Evolutionary conservation across 2,113 vertebrate genomes (phyloP), one percentile per base, ranked within the genome.

Genomic region (Alectura lathami): DNA sequence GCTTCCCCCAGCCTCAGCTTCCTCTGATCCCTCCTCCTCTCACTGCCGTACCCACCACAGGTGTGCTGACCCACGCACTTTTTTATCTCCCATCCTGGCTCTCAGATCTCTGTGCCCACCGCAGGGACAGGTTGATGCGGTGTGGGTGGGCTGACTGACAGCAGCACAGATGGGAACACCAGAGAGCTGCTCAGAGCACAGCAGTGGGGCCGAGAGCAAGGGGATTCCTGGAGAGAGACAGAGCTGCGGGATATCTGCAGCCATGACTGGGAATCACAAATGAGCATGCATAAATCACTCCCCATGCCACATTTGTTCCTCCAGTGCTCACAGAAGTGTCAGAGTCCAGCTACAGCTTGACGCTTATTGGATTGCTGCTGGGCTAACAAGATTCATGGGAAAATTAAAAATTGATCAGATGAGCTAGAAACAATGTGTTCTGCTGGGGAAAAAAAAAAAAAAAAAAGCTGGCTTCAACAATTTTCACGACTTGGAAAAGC

Each of bases 381-480:
- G 88, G 90, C 69, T 92, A 96, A 91, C 22, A 8, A 96, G 88
- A 95, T 95, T 86, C 80, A 81, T 88, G 76, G 91, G 60, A 81
- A 95, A 94, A 95, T 86, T 88, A 95, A 96, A 95, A 88, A 93
- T 93, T 86, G 11, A 88, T 91, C 92, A 94, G 69, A 94, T 68
- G 86, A 90, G 73, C 88, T 90, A 88, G 91, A 95, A 88, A 84
- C 95, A 96, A 88, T 94, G 86, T 72, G 64, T 88, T 94, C 92
- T 86, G 36, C 62, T 57, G 66, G 67, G 5, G 11, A 36, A 60
- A 59, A 34, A 57, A 57, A 34, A 29, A 34, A 29, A 36, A 60
- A 24, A 17, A 76, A 75, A 87, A 40, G 38, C 38, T 86, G 48
- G 56, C 74, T 92, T 92, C 2, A 3, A 95, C 50, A 63, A 81